Evolutionary conservation across 64 coral and sea anemone genomes (phyloP).

Genomic region (Pocillopora verrucosa): DNA sequence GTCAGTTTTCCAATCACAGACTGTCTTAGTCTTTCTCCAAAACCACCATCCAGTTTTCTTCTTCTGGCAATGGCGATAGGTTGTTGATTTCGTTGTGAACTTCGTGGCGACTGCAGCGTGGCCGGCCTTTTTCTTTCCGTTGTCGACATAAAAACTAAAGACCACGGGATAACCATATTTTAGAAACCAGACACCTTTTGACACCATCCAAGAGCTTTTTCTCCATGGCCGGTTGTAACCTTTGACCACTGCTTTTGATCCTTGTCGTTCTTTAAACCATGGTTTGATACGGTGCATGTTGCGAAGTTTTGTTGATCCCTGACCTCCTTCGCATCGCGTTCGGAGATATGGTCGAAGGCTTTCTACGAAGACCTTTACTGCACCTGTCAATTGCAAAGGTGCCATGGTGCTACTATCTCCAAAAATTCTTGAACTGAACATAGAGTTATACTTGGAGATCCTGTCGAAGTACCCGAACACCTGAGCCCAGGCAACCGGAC

Average conservation of each 20-base stretch:
- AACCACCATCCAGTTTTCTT: too few species aligned
- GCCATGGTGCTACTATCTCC: background rate
- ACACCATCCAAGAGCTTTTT: too few species aligned
- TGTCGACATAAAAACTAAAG: too few species aligned
- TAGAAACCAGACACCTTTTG: too few species aligned
- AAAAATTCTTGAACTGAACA: constrained; percentile 12
- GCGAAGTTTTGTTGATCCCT: background rate
- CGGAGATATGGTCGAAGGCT: constrained; percentile 6
- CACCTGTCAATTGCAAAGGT: background rate
- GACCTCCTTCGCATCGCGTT: constrained; percentile 26
- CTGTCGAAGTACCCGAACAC: constrained; percentile 69
- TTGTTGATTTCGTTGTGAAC: too few species aligned
- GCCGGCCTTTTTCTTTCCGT: too few species aligned
- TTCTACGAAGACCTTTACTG: background rate
- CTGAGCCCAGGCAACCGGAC: constrained; percentile 73
- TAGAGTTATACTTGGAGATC: background rate
- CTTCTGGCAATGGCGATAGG: too few species aligned
- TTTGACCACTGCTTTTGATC: background rate
- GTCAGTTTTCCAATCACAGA: too few species aligned
- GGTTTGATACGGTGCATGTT: background rate
- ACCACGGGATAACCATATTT: too few species aligned
- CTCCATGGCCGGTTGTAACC: background rate
- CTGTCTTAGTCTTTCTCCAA: too few species aligned
- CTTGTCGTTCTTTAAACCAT: constrained; percentile 42
- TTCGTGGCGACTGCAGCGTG: too few species aligned